phyloP scores from a whole-genome alignment of 2,797 vertebrate genomes.

The Microchirus variegatus region DNA sequence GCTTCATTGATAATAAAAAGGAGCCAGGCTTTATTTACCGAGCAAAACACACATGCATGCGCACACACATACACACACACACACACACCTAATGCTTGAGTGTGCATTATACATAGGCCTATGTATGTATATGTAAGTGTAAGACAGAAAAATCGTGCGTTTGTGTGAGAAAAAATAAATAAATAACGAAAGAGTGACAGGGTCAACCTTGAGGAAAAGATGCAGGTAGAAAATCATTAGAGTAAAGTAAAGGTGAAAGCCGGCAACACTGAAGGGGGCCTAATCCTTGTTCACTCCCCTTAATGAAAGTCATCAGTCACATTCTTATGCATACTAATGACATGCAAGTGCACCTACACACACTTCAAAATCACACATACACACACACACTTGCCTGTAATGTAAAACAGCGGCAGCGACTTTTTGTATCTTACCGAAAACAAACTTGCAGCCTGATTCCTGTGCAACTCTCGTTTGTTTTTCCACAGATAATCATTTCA shows the following conservation, averaged over 20 bases:
- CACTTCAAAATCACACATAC: conserved; percentile 33
- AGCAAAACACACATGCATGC: conserved; percentile 60
- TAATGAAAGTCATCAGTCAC: conserved; percentile 81
- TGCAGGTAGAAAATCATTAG: conserved; percentile 68
- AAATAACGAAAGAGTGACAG: conserved; percentile 47
- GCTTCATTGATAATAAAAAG: conserved; percentile 81
- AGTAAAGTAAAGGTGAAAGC: conserved; percentile 71
- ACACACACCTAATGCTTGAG: neutral
- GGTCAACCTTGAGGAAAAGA: conserved; percentile 75
- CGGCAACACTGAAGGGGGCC: conserved; percentile 66
- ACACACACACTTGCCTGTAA: conserved; percentile 15
- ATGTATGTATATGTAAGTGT: conserved; percentile 1
- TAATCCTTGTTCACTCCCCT: conserved; percentile 71
- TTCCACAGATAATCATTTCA: conserved; percentile 64
- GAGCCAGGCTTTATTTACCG: conserved; percentile 80
- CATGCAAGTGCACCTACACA: conserved; percentile 36
- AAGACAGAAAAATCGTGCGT: conserved; percentile 17
- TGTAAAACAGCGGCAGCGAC: conserved; percentile 19
- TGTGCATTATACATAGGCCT: neutral
- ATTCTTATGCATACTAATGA: conserved; percentile 72
- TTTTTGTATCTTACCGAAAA: conserved; percentile 44
- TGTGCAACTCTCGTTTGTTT: conserved; percentile 50
- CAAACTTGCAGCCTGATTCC: conserved; percentile 37
- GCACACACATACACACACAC: conserved; percentile 4
- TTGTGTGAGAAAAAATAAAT: neutral